Evolutionary conservation across 2,797 vertebrate genomes (phyloP), one percentile per base, ranked within the genome.

Genomic region (Brachymystax lenok): DNA sequence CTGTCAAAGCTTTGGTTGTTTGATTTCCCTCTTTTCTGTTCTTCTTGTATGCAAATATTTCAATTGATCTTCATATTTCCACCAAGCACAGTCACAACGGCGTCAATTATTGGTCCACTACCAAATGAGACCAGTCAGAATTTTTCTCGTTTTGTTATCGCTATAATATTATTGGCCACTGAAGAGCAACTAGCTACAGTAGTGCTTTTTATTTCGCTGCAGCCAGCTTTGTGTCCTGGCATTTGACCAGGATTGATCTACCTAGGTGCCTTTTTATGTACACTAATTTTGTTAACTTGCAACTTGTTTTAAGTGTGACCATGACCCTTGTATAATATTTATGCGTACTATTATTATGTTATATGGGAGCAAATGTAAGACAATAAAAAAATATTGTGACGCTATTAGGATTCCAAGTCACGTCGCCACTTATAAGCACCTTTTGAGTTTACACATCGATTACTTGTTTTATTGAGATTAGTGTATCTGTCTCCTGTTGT

Each of bases 261-360:
- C 30, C 54, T 40, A 63, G n/a, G 72, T 73, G 56, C 54, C 72
- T 71, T 71, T 14, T 73, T 61, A 27, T 40, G 6, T 35, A 35
- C 3, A n/a, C 13, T 63, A 16, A 28, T 61, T 33, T 73, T 35
- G 33, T 35, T 35, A 13, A 61, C 33, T 14, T 61, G 56, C 33
- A 61, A 24, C 19, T 21, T n/a, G 19, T 24, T 72, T 72, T 69
- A 1, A 46, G 8, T 69, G 30, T 40, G 33, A 40, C 19, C 33
- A 40, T 70, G 3, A 46, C n/a, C 46, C 69, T 16, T 71, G 21
- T 27, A 27, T 27, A 52, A 52, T 71, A 52, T 52, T 13, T 52
- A 13, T 51, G 46, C 14, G 2, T 52, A 50, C 4, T 5, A 4
- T 70, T 52, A 17, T 70, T 52, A 17, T 51, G 46, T 51, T 71